Conservation (phyloP, 2,888 invertebrate genomes). For the Lysandra bellargus region DNA sequence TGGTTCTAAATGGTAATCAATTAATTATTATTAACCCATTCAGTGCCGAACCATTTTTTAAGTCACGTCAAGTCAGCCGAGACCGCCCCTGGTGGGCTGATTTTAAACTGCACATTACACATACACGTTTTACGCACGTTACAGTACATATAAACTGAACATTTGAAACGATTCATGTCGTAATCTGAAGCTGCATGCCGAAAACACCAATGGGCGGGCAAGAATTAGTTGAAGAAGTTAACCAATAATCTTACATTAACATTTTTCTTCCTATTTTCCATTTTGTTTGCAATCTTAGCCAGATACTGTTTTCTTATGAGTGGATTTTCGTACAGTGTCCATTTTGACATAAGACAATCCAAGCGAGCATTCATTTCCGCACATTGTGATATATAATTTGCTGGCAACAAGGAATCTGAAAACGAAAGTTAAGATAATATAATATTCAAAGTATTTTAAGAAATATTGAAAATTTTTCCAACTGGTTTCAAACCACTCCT, state of each 20-base stretch:
- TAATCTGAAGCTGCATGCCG: too few relatives aligned
- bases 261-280: conserved; percentile 62
- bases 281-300: conserved; percentile 56
- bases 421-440: not conserved
- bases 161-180: too few relatives aligned
- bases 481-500: not conserved
- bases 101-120: too few relatives aligned
- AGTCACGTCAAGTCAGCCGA: too few relatives aligned
- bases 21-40: too few relatives aligned
- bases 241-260: conserved; percentile 54
- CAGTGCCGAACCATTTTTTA: too few relatives aligned
- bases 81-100: too few relatives aligned
- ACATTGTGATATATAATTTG: conserved; percentile 65
- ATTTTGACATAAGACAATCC: conserved; percentile 67
- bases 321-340: conserved; percentile 71
- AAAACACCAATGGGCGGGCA: too few relatives aligned
- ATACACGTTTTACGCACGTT: too few relatives aligned
- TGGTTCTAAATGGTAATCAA: too few relatives aligned
- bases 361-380: conserved; percentile 69
- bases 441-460: not conserved
- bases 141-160: too few relatives aligned
- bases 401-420: conserved; percentile 67
- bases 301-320: conserved; percentile 68
- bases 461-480: not conserved
- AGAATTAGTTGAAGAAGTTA: too few relatives aligned